Conservation (phyloP, 2,888 invertebrate species). For the Hedya salicella region DNA sequence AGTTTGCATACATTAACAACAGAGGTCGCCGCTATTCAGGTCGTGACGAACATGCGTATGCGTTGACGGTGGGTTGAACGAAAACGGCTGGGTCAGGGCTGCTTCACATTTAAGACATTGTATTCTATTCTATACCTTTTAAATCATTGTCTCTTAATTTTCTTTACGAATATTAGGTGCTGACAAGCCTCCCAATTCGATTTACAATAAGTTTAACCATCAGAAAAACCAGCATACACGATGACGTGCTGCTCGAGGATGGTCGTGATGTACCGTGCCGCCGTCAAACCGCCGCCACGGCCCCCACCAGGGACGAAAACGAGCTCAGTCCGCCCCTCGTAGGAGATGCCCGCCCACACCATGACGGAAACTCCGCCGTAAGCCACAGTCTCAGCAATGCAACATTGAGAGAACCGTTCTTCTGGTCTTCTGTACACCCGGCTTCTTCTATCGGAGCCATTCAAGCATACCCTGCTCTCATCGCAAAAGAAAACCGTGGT, state of each 20-base stretch:
- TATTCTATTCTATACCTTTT: background rate
- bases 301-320: too few species aligned
- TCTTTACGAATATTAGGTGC: background rate
- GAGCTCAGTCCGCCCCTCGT: too few species aligned
- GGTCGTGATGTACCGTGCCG: too few species aligned
- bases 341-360: background rate
- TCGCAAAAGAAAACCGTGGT: background rate
- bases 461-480: too few species aligned
- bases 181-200: too few species aligned
- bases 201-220: too few species aligned
- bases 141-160: background rate
- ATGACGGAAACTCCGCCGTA: background rate
- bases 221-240: background rate
- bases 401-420: too few species aligned
- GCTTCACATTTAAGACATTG: constrained; percentile 6
- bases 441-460: too few species aligned
- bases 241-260: too few species aligned
- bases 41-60: constrained; percentile 56
- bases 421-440: too few species aligned
- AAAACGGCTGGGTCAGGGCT: constrained; percentile 38
- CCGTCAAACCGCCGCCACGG: too few species aligned
- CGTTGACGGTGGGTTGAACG: constrained; percentile 19
- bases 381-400: background rate
- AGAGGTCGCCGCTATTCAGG: constrained; percentile 62
- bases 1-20: constrained; percentile 59